phyloP scores from a whole-genome alignment of 2,888 invertebrate genomes.

The Podabrus alpinus region DNA sequence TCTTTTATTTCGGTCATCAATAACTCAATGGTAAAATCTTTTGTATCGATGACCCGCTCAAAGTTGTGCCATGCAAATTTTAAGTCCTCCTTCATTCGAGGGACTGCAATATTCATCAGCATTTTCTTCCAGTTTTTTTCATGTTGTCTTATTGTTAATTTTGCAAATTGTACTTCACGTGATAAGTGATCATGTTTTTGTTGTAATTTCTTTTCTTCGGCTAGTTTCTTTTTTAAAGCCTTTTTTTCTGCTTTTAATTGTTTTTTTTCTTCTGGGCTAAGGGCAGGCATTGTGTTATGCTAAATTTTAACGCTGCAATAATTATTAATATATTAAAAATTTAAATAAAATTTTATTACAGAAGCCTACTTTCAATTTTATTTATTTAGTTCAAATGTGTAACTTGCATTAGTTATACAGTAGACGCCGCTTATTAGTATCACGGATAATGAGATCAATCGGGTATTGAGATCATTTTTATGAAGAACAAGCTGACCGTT shows the following conservation, averaged over 20 bases:
- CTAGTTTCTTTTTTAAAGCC: conserved; percentile 39
- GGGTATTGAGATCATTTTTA: no score
- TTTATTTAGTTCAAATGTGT: neutral
- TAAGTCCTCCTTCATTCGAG: conserved; percentile 51
- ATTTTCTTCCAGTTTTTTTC: conserved; percentile 53
- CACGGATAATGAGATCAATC: no score
- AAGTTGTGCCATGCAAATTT: conserved; percentile 55
- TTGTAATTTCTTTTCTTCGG: conserved; percentile 41
- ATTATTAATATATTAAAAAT: neutral
- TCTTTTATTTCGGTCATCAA: conserved; percentile 53
- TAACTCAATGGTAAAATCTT: conserved; percentile 54
- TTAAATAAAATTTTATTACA: neutral
- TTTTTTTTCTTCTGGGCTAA: conserved; percentile 39
- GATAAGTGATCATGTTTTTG: conserved; percentile 46
- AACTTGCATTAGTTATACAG: no score
- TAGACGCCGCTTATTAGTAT: no score
- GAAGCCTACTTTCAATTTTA: neutral
- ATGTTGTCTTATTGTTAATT: conserved; percentile 45
- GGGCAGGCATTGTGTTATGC: neutral
- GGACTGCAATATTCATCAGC: conserved; percentile 51
- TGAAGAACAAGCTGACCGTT: no score
- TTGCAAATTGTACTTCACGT: conserved; percentile 52
- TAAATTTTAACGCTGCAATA: neutral
- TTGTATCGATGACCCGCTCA: conserved; percentile 55
- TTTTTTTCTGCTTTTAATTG: conserved; percentile 36